These are phyloP conservation scores for Leucoraja erinaceus DNA, from an alignment of 2,113 vertebrate genomes.

Conservation along the genomic window DNA sequence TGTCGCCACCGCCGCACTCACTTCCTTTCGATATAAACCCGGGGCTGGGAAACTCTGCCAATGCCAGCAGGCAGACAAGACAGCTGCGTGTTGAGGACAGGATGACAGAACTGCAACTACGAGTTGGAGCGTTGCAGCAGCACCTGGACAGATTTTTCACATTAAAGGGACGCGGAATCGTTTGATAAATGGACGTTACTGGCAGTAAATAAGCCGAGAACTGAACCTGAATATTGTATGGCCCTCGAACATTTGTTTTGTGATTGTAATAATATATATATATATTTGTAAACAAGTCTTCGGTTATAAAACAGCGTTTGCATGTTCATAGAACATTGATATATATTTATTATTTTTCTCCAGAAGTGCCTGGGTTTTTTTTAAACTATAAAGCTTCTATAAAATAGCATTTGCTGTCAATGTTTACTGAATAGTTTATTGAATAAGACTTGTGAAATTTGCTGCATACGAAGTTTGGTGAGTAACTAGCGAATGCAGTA, in stretches of 20 bases:
- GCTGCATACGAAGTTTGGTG: background rate
- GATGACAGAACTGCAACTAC: background rate
- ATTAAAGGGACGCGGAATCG: background rate
- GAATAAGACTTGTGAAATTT: background rate
- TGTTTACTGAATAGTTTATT: background rate
- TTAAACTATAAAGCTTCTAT: background rate
- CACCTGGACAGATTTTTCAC: conserved; percentile 32
- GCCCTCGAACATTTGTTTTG: background rate
- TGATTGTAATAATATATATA: background rate
- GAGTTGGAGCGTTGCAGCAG: background rate
- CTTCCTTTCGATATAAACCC: background rate
- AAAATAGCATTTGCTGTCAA: background rate
- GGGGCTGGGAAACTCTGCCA: background rate
- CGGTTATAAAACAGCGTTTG: background rate
- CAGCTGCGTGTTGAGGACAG: background rate
- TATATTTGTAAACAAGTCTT: too few relatives aligned
- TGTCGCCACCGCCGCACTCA: background rate
- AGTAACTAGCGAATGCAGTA: background rate
- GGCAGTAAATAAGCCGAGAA: background rate
- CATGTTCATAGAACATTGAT: background rate
- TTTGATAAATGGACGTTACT: background rate
- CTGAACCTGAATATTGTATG: background rate
- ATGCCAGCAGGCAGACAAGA: background rate
- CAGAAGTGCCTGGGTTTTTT: background rate
- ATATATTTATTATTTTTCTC: background rate